Percentiles rank a stretch among this genome's conserved stretches.
These are phyloP conservation scores for Datnioides undecimradiatus DNA, from an alignment of 2,113 vertebrate genomes.

Conservation along the genomic window DNA sequence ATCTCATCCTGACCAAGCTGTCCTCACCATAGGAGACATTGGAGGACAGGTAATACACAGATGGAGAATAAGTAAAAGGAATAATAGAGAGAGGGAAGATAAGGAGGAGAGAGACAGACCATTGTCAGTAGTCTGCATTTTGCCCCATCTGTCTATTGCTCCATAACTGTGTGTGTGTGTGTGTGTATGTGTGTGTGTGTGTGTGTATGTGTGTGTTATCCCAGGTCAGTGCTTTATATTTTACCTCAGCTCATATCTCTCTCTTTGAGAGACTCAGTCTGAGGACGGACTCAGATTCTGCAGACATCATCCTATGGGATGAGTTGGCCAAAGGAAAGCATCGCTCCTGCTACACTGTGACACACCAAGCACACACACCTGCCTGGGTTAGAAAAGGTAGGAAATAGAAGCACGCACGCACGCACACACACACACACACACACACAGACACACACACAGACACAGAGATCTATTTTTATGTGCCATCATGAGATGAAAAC, in stretches of 20 bases:
- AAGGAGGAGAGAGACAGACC: not conserved
- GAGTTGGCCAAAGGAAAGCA: constrained; percentile 85
- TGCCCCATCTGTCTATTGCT: not conserved
- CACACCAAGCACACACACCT: constrained; percentile 81
- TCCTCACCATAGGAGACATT: constrained; percentile 86
- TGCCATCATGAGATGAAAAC: not conserved
- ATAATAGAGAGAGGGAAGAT: not conserved
- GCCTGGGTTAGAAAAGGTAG: constrained; percentile 89
- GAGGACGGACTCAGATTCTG: constrained; percentile 74
- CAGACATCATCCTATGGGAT: constrained; percentile 82
- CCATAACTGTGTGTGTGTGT: no score
- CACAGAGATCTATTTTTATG: not conserved
- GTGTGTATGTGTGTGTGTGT: constrained; percentile 14
- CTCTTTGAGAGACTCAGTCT: constrained; percentile 76
- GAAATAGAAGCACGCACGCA: not conserved
- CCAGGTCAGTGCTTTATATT: constrained; percentile 84
- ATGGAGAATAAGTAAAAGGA: not conserved
- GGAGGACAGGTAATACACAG: constrained; percentile 85
- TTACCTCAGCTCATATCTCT: constrained; percentile 80
- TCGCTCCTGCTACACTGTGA: constrained; percentile 80
- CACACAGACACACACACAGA: not conserved
- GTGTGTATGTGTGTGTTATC: constrained; percentile 42
- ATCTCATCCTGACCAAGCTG: constrained; percentile 78
- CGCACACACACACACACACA: not conserved
- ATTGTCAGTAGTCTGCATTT: not conserved